Evolutionary conservation across 2,113 vertebrate species (phyloP).

Genomic region (Cyprinodon variegatus): DNA sequence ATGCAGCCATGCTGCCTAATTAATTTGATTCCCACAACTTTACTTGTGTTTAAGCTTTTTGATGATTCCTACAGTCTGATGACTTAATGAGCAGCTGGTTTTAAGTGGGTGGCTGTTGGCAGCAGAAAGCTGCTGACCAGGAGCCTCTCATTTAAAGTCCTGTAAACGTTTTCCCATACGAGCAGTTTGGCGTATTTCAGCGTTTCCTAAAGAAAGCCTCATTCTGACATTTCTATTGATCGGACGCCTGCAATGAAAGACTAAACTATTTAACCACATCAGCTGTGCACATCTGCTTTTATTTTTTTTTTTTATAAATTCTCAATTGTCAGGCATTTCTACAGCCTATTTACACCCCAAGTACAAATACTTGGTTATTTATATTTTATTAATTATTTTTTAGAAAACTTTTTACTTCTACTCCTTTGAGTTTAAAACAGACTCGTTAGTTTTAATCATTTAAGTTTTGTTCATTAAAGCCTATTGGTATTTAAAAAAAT

Average conservation of each 20-base stretch:
- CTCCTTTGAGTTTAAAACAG: too few species aligned
- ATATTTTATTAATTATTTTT: too few species aligned
- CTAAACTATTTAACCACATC: too few species aligned
- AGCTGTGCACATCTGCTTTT: too few species aligned
- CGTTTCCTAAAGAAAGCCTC: slow-evolving; percentile 3
- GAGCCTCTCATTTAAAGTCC: slow-evolving; percentile 33
- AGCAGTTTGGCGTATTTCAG: slow-evolving; percentile 7
- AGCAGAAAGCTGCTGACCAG: slow-evolving; percentile 69
- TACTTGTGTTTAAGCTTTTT: slow-evolving; percentile 34
- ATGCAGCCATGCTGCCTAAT: slow-evolving; percentile 22
- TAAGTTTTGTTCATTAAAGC: too few species aligned
- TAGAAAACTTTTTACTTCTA: too few species aligned
- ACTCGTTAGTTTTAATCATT: too few species aligned
- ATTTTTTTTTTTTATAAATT: too few species aligned
- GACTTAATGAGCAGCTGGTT: slow-evolving; percentile 52
- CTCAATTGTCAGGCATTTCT: too few species aligned
- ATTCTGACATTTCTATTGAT: neutral
- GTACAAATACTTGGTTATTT: too few species aligned
- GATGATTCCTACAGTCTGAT: slow-evolving; percentile 59
- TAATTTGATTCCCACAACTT: slow-evolving; percentile 42
- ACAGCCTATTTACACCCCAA: too few species aligned
- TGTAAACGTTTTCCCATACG: slow-evolving; percentile 40
- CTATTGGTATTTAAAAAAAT: too few species aligned
- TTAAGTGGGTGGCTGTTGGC: slow-evolving; percentile 67
- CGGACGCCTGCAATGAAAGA: neutral